Base-by-base conservation (phyloP, 2,888 invertebrate species). In the Caenorhabditis plicata region DNA sequence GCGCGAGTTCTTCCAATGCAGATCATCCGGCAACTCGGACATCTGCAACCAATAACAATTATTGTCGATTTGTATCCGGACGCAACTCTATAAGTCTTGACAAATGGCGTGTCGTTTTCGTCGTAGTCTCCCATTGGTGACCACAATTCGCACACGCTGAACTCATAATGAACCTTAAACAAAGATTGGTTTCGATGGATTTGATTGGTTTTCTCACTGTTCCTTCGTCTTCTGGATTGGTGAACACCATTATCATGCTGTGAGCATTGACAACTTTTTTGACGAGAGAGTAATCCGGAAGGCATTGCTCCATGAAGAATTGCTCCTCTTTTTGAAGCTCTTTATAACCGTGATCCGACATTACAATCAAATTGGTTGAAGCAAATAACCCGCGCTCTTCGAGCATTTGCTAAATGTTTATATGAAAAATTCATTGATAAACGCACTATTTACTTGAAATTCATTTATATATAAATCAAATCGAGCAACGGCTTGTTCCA, bases 91-190 rank as follows among this genome's bases (percentile, higher is more conserved):
- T 78, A 77, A 9, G 75, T 76, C 17, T 66, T 68, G 4, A 78
- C 79, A 27, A 74, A 63, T 5, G 75, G 79, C 13, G 63, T 68
- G 26, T 70, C 74, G 36, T 70, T 68, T 20, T 70, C 73, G 25
- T 76, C 76, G 44, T 77, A 79, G 44, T 78, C 79, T 11, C 77
- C 76, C 64, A 72, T 66, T 26, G 73, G 68, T n/a, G 63, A 73
- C 79, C 79, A 79, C 42, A 77, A 76, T 50, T 79, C 79, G 54
- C 79, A 79, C 5, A 77, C 74, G 53, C 72, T 71, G 46, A 79
- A 68, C 41, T 79, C 79, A 51, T 78, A 79, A 60, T 73, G 78
- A 7, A 78, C 68, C 75, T 75, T 42, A 43, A 62, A 52, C n/a
- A 26, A 15, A 32, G 11, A 20, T 17, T 39, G 17, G 7, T 36